A percentile compares a stretch with the other conserved stretches of the same genome.
Conservation (phyloP, 2,888 invertebrate species). For the Ferdinandea cuprea region DNA sequence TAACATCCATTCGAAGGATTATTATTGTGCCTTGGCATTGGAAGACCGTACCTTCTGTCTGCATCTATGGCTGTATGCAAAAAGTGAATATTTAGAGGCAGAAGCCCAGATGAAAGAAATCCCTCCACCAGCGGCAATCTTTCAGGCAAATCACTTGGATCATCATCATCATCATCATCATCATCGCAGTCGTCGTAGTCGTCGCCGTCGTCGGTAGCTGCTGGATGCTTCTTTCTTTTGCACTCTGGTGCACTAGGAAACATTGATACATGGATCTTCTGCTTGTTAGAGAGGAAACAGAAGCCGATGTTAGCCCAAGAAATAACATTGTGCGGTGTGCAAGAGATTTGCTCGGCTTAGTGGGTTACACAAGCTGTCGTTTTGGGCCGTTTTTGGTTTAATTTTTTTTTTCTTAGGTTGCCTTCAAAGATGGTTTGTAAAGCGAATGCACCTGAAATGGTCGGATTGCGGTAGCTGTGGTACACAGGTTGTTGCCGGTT, state of each 20-base stretch:
- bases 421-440: conserved; percentile 24
- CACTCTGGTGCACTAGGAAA: conserved; percentile 48
- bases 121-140: conserved; percentile 71
- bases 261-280: conserved; percentile 72
- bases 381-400: conserved; percentile 14
- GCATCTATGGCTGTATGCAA: conserved; percentile 24
- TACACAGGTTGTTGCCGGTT: conserved; percentile 58
- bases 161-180: conserved; percentile 56
- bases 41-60: conserved; percentile 24
- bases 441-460: conserved; percentile 65
- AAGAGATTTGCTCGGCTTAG: conserved; percentile 73
- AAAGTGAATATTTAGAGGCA: conserved; percentile 62
- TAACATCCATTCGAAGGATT: conserved; percentile 53
- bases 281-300: conserved; percentile 73
- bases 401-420: too few species aligned
- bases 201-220: conserved; percentile 30
- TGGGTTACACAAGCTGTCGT: conserved; percentile 68
- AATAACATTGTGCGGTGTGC: conserved; percentile 71
- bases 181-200: conserved; percentile 35
- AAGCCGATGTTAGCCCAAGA: conserved; percentile 70
- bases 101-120: conserved; percentile 63
- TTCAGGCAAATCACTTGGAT: conserved; percentile 74
- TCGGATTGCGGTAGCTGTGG: conserved; percentile 54
- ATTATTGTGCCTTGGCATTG: conserved; percentile 65
- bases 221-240: conserved; percentile 43